These are phyloP conservation scores for Acanthosepion pharaonis DNA, from an alignment of 2,888 invertebrate species.

Conservation along the genomic window DNA sequence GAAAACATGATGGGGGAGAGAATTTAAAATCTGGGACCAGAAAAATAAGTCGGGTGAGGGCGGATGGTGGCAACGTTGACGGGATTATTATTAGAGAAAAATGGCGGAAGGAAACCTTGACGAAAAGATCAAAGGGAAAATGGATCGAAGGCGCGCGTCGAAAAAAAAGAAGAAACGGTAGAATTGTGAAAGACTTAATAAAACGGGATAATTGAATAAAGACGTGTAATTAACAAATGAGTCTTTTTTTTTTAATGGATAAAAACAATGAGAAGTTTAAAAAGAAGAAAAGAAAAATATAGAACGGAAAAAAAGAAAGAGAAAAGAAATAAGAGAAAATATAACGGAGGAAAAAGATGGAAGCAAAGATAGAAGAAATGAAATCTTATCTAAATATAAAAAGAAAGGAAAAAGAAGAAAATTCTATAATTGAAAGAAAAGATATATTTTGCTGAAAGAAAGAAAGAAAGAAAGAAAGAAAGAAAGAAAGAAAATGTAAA, in stretches of 20 bases:
- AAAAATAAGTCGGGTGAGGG: neutral
- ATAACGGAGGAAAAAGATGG: neutral
- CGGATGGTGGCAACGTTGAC: neutral
- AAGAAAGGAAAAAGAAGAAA: neutral
- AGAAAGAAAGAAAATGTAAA: neutral
- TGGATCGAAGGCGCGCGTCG: neutral
- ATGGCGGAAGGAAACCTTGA: neutral
- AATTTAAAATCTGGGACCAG: neutral
- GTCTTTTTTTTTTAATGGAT: neutral
- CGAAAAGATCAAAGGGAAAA: neutral
- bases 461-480: neutral
- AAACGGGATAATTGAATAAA: neutral
- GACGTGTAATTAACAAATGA: neutral
- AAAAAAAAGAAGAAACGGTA: neutral
- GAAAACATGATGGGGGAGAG: neutral
- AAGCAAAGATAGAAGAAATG: neutral
- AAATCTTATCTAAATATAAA: neutral
- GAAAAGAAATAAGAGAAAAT: neutral
- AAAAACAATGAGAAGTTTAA: neutral
- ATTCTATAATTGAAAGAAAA: neutral
- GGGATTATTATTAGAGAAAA: neutral
- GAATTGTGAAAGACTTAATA: neutral
- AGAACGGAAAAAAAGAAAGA: neutral
- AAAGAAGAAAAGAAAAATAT: neutral
- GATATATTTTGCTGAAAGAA: neutral